A percentile compares a stretch with the other conserved stretches of the same genome.
These are phyloP conservation scores for Pogonocichla stellata DNA, from an alignment of 2,113 vertebrate species.

Conservation along the genomic window DNA sequence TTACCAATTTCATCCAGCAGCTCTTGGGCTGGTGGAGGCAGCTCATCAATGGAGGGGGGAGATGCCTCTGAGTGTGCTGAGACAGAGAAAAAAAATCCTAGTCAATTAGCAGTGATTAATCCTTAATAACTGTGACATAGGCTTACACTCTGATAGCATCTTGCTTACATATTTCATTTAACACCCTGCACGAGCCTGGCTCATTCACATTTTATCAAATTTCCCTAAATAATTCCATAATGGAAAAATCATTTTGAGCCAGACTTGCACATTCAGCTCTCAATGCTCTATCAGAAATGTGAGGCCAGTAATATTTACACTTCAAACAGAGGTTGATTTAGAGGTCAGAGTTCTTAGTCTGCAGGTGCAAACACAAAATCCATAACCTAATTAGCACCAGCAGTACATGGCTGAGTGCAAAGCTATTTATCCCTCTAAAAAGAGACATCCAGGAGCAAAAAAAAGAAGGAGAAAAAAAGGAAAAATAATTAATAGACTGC, in stretches of 20 bases:
- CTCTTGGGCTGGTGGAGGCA: constrained; percentile 71
- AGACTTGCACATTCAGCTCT: not conserved
- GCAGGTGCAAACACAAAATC: constrained; percentile 1
- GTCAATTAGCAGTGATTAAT: constrained; percentile 59
- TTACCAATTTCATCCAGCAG: constrained; percentile 75
- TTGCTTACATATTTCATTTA: constrained; percentile 11
- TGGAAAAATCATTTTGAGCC: not conserved
- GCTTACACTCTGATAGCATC: constrained; percentile 1
- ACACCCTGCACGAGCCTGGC: not conserved
- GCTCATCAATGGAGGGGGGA: constrained; percentile 42
- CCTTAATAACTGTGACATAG: constrained; percentile 2
- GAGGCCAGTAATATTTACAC: not conserved
- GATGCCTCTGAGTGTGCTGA: constrained; percentile 23
- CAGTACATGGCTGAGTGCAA: not conserved
- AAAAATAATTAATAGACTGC: not conserved
- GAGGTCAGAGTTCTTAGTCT: not conserved
- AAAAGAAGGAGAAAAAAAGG: no score
- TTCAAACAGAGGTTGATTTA: not conserved
- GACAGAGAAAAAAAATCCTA: not conserved
- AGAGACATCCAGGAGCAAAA: not conserved
- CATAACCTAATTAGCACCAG: not conserved
- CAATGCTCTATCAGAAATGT: not conserved
- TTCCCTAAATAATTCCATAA: not conserved
- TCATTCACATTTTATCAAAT: constrained; percentile 30
- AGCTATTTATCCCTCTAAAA: not conserved